phyloP scores from a whole-genome alignment of 2,888 invertebrate genomes.

The Sisyra terminalis region DNA sequence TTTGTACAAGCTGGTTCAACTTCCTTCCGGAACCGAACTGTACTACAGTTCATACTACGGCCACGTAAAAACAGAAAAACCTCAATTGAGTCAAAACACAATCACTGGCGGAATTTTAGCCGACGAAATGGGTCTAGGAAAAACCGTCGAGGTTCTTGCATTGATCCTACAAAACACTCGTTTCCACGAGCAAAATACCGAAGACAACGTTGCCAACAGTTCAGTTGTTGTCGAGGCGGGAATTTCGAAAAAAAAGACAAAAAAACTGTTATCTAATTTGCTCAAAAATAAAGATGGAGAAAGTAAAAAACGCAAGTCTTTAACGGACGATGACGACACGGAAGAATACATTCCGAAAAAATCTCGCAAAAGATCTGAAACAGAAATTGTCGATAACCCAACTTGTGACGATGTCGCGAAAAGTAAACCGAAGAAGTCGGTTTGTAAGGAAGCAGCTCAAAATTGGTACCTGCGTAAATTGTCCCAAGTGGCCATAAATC shows the following conservation, averaged over 20 bases:
- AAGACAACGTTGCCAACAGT: neutral
- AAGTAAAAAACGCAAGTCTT: no score
- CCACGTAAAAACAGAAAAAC: constrained; percentile 23
- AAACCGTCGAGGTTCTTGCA: constrained; percentile 59
- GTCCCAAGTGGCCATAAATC: constrained; percentile 12
- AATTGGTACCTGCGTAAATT: constrained; percentile 21
- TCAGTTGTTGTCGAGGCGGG: neutral
- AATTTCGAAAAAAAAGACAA: neutral
- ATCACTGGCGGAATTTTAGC: constrained; percentile 55
- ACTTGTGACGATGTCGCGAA: no score
- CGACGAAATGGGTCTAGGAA: constrained; percentile 71
- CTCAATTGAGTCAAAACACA: constrained; percentile 21
- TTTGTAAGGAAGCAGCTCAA: constrained; percentile 15
- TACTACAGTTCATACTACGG: constrained; percentile 30
- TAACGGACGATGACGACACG: neutral
- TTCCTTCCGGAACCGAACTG: constrained; percentile 12
- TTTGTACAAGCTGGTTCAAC: constrained; percentile 11
- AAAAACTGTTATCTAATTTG: neutral
- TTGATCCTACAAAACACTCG: constrained; percentile 39
- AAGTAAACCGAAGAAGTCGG: no score
- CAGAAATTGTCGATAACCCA: no score
- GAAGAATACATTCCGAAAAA: neutral
- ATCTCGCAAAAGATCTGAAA: neutral
- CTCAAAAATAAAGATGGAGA: neutral
- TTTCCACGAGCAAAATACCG: constrained; percentile 9